Base-by-base conservation (phyloP, 2,797 vertebrate species). In the Pangasius sanitwongsei region DNA sequence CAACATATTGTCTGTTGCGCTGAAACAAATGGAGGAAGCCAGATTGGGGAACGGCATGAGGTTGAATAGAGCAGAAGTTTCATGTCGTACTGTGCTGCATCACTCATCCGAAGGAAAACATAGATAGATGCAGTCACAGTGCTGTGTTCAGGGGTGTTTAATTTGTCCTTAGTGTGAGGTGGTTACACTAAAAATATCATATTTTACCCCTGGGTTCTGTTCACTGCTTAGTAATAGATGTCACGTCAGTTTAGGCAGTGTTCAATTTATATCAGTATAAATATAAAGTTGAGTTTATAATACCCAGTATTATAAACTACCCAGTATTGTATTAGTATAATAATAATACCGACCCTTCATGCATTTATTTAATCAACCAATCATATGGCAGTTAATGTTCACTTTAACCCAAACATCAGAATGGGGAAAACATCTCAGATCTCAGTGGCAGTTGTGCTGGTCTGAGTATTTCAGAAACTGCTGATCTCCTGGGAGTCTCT, bases 41-140 rank as follows among this genome's bases (percentile, higher is more conserved):
- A 87, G 89, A 87, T 63, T 89, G 85, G 82, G 57, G 78, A 86
- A 81, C 83, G 81, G 83, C 80, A 83, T 50, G 63, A 61, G 65
- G 78, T 55, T 75, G 89, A 90, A 87, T 55, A 86, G 41, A 85
- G 70, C 57, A 84, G 84, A 89, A 44, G 72, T 85, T 83, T 82
- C 87, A 74, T 83, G 75, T 31, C 81, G 53, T 83, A 75, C 50
- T 83, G 70, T 57, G 89, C 91, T 90, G 90, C 87, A 88, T 91
- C 88, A 77, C 31, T 91, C 44, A 87, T 78, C 9, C 34, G 53
- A 61, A 80, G 44, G 63, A 55, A 80, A 77, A 72, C 81, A 6
- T n/a, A 78, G n/a, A 37, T 81, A 37, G 31, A 81, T 81, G 31
- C 31, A 81, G 78, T 20, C 53, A 37, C 31, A 81, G 57, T 8